A percentile compares a stretch with the other conserved stretches of the same genome.
These are phyloP conservation scores for Bombus confusus DNA, from an alignment of 1,140 invertebrate species.

Conservation along the genomic window DNA sequence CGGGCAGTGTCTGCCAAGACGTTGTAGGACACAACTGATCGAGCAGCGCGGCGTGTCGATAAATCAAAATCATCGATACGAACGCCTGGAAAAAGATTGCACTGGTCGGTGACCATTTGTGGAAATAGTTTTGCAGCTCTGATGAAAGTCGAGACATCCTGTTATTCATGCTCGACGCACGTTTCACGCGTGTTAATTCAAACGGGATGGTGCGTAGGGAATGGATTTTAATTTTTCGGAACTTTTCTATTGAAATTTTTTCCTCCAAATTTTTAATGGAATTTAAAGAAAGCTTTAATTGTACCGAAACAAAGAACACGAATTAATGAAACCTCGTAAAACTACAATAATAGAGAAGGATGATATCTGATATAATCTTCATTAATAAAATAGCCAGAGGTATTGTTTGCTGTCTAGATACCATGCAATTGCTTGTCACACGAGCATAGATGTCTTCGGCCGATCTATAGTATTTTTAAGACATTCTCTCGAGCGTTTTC, in stretches of 20 bases:
- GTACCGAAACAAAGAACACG: too few relatives aligned
- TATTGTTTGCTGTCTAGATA: too few relatives aligned
- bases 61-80: slow-evolving; percentile 40
- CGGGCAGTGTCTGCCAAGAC: slow-evolving; percentile 5
- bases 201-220: too few relatives aligned
- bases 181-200: not conserved
- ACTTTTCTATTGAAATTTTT: not conserved
- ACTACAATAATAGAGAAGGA: too few relatives aligned
- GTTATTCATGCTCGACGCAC: not conserved
- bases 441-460: too few relatives aligned
- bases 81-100: not conserved
- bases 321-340: too few relatives aligned
- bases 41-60: slow-evolving; percentile 38
- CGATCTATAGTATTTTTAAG: too few relatives aligned
- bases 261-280: not conserved
- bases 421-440: too few relatives aligned
- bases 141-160: too few relatives aligned
- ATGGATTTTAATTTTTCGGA: not conserved
- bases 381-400: too few relatives aligned
- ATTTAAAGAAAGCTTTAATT: not conserved
- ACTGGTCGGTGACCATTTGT: not conserved
- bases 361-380: too few relatives aligned
- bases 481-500: too few relatives aligned
- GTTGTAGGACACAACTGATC: slow-evolving; percentile 38
- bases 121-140: not conserved